phyloP scores from a whole-genome alignment of 1,140 invertebrate species.

The Papilio xuthus region DNA sequence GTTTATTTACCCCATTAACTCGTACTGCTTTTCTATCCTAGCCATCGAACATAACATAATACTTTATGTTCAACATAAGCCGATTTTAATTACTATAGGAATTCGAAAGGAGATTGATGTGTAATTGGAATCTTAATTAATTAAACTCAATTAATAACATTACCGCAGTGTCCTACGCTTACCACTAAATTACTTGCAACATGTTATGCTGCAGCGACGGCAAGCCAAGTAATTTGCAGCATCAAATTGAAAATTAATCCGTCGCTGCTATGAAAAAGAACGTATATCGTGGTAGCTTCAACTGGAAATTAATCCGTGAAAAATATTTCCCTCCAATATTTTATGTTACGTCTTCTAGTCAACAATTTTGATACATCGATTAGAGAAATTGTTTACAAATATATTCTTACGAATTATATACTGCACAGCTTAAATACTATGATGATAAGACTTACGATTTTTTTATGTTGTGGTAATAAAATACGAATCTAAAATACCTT shows the following conservation, averaged over 20 bases:
- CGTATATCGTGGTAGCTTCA: not conserved
- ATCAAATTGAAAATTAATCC: constrained; percentile 22
- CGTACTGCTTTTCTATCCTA: too few relatives aligned
- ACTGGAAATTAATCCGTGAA: constrained; percentile 2
- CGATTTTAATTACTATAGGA: constrained; percentile 8
- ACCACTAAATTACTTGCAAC: constrained; percentile 19
- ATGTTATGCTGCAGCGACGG: not conserved
- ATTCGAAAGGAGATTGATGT: constrained; percentile 19
- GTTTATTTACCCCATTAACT: too few relatives aligned
- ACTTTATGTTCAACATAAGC: not conserved
- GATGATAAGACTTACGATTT: too few relatives aligned
- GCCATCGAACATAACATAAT: too few relatives aligned
- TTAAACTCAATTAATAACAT: constrained; percentile 18
- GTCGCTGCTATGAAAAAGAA: not conserved
- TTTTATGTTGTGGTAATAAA: too few relatives aligned
- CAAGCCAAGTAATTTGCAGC: constrained; percentile 14
- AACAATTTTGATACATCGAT: not conserved
- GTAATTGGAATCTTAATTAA: constrained; percentile 14
- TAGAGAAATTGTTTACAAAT: not conserved
- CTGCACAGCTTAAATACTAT: too few relatives aligned
- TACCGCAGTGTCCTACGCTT: constrained; percentile 20
- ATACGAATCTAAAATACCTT: too few relatives aligned
- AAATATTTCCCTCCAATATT: not conserved
- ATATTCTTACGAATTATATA: not conserved
- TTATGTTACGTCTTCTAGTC: not conserved